These are phyloP conservation scores for Xerus rutilus DNA, from an alignment of 2,797 vertebrate genomes.

Conservation along the genomic window DNA sequence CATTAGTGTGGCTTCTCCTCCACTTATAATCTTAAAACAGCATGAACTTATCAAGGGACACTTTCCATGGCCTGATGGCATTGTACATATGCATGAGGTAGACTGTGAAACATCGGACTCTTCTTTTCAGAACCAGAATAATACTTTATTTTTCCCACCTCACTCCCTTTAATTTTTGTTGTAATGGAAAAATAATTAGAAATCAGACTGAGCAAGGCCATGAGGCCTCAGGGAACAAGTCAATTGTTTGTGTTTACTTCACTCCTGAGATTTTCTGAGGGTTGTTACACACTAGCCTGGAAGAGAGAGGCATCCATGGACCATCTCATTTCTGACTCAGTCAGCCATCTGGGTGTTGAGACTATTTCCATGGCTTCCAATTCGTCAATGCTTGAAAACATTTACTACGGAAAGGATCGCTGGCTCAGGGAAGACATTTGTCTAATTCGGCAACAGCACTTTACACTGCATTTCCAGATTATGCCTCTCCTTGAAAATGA, in stretches of 20 bases:
- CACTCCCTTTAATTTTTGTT: constrained; percentile 58
- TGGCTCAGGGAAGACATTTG: constrained; percentile 80
- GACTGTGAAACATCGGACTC: background rate
- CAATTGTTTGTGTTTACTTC: constrained; percentile 71
- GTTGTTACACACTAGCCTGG: constrained; percentile 68
- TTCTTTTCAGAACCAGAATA: background rate
- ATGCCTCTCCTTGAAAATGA: constrained; percentile 82
- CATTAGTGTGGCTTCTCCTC: background rate
- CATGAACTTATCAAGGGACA: background rate
- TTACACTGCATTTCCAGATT: constrained; percentile 81
- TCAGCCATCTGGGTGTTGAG: constrained; percentile 83
- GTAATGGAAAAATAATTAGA: constrained; percentile 76
- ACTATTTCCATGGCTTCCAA: constrained; percentile 81
- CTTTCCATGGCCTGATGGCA: background rate
- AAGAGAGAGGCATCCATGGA: constrained; percentile 65
- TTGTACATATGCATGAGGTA: background rate
- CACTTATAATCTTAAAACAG: background rate
- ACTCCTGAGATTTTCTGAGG: constrained; percentile 67
- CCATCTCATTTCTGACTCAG: constrained; percentile 79
- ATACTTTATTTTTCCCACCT: background rate
- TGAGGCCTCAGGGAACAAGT: constrained; percentile 60
- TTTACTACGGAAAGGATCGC: constrained; percentile 76
- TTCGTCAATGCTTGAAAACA: constrained; percentile 74
- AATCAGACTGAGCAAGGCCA: constrained; percentile 70
- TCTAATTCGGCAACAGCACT: constrained; percentile 76